Base-by-base conservation (phyloP, 2,888 invertebrate genomes). In the Drosophila recens region DNA sequence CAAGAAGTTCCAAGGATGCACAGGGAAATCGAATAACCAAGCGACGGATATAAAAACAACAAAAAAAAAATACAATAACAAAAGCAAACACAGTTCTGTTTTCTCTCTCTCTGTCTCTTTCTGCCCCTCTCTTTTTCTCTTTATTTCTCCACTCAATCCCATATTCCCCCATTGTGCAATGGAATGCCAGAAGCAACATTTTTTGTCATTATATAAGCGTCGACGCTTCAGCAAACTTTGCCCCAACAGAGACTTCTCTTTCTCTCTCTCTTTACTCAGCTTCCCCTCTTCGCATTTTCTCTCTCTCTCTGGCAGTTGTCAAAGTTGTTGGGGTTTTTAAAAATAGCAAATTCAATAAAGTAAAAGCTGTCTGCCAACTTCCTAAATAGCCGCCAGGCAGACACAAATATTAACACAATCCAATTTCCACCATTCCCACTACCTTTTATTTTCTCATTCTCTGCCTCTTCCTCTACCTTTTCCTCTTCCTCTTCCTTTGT, bases 311-410 rank as follows among this genome's bases (percentile, higher is more conserved):
- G 30, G 46, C 66, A 56, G 57, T 59, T 78, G 70, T 78, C 67
- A 68, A 69, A 68, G 49, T 54, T 70, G 54, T 43, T 42, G 56
- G 34, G 43, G 20, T n/a, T 36, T 53, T 42, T 58, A 56, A 72
- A 72, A 66, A 58, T 63, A 75, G 46, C 56, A 59, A 80, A 77
- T 81, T 81, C 66, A 75, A 83, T 83, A 56, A 78, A 72, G 43
- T 58, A 62, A 71, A 80, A 71, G 56, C 74, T 65, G 58, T 63
- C 59, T 62, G 56, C 52, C 56, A 70, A 76, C 66, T 66, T 72
- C 51, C 61, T 27, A 38, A 53, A 74, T 36, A 46, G n/a, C 48
- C 23, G 4, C 30, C 23, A 15, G 49, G 38, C 53, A 43, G 23
- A 45, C 51, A 65, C 57, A 23, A 11, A 62, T 43, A 65, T 43